Evolutionary conservation across 2,888 invertebrate genomes (phyloP).

Genomic region (Tenthredo amoena): DNA sequence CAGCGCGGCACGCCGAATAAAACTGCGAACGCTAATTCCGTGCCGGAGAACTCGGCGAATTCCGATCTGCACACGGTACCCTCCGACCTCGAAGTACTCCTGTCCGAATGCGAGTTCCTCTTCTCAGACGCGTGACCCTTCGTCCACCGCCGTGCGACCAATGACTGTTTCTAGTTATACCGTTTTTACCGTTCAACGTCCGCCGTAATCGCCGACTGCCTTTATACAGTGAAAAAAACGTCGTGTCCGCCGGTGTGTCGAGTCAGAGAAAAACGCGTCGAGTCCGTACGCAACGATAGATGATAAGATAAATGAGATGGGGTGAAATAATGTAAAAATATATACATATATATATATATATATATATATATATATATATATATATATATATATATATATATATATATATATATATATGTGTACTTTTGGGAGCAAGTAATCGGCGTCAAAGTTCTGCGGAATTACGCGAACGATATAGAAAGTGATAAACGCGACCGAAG

Average conservation of each 20-base stretch:
- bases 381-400: too few relatives aligned
- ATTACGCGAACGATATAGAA: neutral
- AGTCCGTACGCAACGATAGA: too few relatives aligned
- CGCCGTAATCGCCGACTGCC: neutral
- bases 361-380: too few relatives aligned
- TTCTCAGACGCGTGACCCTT: conserved; percentile 79
- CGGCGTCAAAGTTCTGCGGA: neutral
- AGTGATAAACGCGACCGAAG: neutral
- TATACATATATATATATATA: too few relatives aligned
- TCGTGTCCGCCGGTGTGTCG: neutral
- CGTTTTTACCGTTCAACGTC: neutral
- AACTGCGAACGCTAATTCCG: conserved; percentile 23
- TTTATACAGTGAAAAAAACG: neutral
- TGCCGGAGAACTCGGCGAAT: conserved; percentile 76
- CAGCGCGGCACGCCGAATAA: conserved; percentile 62
- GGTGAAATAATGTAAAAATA: too few relatives aligned
- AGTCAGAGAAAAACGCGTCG: neutral
- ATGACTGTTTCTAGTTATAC: neutral
- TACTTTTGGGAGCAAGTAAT: neutral
- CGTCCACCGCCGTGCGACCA: neutral
- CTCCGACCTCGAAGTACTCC: conserved; percentile 82
- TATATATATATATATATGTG: too few relatives aligned
- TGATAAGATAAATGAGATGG: neutral
- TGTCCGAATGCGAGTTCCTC: conserved; percentile 81
- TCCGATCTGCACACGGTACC: conserved; percentile 83